Percentiles rank a stretch among this genome's conserved stretches.
phyloP scores from a whole-genome alignment of 2,888 invertebrate genomes.

The Lordiphosa fenestrarum region DNA sequence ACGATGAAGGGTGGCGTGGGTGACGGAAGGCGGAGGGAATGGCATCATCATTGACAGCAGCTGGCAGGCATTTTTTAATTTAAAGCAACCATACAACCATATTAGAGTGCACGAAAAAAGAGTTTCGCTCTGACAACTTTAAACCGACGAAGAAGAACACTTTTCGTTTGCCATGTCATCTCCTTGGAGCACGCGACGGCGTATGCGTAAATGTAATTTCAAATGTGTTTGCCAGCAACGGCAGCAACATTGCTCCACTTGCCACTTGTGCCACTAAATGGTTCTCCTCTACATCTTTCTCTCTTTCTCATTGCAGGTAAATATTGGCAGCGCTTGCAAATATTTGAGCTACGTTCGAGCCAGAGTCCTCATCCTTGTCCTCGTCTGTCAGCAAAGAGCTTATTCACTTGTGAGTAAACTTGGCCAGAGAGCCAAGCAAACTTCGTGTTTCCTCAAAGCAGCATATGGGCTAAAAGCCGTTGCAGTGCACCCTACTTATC shows the following conservation, averaged over 20 bases:
- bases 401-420: conserved; percentile 40
- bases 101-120: not conserved
- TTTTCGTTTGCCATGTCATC: not conserved
- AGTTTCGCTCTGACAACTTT: conserved; percentile 4
- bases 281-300: conserved; percentile 8
- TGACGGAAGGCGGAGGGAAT: not conserved
- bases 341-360: conserved; percentile 51
- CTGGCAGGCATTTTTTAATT: conserved; percentile 38
- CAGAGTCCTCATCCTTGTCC: conserved; percentile 14
- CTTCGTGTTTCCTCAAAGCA: conserved; percentile 8
- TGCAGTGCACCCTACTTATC: not conserved
- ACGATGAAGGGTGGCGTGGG: not conserved
- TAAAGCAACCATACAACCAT: conserved; percentile 18
- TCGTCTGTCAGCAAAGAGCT: conserved; percentile 22
- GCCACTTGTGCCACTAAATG: conserved; percentile 36
- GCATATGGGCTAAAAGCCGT: conserved; percentile 1
- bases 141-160: not conserved
- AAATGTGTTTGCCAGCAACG: conserved; percentile 10
- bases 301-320: conserved; percentile 56
- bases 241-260: conserved; percentile 7
- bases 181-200: conserved; percentile 16
- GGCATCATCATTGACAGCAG: conserved; percentile 25
- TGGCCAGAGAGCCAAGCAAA: conserved; percentile 31
- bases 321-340: conserved; percentile 54
- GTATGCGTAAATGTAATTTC: conserved; percentile 42